Percentiles rank a stretch among this genome's conserved stretches.
phyloP scores from a whole-genome alignment of 2,888 invertebrate genomes.

The Xestia c-nigrum region DNA sequence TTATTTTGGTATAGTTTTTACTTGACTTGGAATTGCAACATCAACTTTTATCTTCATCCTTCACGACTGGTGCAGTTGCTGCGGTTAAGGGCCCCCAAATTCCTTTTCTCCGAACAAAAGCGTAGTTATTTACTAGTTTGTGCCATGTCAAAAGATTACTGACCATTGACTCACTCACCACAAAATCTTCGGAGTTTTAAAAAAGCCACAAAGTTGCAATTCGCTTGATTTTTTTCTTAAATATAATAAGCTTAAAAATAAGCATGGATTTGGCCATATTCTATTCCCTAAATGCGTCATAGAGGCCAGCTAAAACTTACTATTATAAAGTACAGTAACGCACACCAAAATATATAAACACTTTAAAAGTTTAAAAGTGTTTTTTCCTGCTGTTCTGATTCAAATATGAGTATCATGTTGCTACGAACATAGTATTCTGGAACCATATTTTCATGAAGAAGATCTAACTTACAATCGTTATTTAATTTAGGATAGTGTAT shows the following conservation, averaged over 20 bases:
- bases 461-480: too few relatives aligned
- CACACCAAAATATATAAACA: too few relatives aligned
- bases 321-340: background rate
- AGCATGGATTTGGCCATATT: background rate
- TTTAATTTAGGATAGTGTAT: too few relatives aligned
- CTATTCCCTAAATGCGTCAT: background rate
- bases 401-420: too few relatives aligned
- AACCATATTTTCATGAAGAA: too few relatives aligned
- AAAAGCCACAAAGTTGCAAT: background rate
- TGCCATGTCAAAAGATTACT: background rate
- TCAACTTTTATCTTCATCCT: background rate
- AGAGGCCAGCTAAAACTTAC: background rate
- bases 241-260: background rate
- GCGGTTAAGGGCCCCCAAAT: background rate
- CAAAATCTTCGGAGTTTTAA: background rate
- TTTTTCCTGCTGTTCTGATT: too few relatives aligned
- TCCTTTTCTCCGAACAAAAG: background rate
- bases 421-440: too few relatives aligned
- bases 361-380: too few relatives aligned
- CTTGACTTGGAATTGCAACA: too few relatives aligned
- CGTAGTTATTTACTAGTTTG: background rate
- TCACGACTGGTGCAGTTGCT: background rate
- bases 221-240: background rate
- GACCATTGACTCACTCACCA: background rate
- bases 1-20: background rate